Percentiles rank a stretch among this genome's conserved stretches.
Evolutionary conservation across 2,797 vertebrate genomes (phyloP).

Genomic region (Pangasius mekongensis): DNA sequence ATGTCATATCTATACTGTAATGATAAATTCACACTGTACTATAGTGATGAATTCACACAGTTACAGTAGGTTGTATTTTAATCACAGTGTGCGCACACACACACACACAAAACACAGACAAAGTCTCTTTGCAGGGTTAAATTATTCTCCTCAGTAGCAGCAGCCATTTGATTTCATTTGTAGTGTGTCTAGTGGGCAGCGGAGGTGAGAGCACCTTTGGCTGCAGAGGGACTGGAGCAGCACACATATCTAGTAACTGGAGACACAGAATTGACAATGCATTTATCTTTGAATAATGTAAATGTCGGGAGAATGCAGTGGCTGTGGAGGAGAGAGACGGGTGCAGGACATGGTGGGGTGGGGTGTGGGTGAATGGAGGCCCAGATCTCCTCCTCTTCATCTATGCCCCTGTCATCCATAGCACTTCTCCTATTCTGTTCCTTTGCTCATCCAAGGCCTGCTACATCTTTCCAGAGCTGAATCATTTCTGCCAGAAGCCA

Average conservation of each 20-base stretch:
- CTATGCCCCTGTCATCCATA: constrained; percentile 61
- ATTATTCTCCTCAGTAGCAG: constrained; percentile 78
- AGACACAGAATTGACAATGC: constrained; percentile 86
- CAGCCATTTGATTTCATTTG: constrained; percentile 87
- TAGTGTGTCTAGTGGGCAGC: constrained; percentile 76
- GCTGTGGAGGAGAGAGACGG: constrained; percentile 71
- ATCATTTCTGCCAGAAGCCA: constrained; percentile 75
- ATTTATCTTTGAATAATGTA: constrained; percentile 90
- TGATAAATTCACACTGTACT: constrained; percentile 34
- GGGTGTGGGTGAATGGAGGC: constrained; percentile 43
- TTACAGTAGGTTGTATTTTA: constrained; percentile 61
- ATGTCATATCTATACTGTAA: constrained; percentile 33
- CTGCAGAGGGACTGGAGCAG: constrained; percentile 77
- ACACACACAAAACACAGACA: constrained; percentile 9
- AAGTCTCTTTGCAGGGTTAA: constrained; percentile 71
- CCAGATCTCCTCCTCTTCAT: constrained; percentile 65
- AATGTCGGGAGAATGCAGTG: constrained; percentile 83
- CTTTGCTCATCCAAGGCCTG: constrained; percentile 65
- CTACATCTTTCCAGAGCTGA: constrained; percentile 67
- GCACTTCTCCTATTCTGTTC: constrained; percentile 49
- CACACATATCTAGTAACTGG: constrained; percentile 79
- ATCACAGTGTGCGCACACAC: constrained; percentile 20
- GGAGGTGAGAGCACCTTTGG: constrained; percentile 83
- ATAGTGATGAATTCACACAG: constrained; percentile 36
- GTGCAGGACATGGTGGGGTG: constrained; percentile 64